phyloP scores from a whole-genome alignment of 2,888 invertebrate species.

The Disparrhopalites patrizii region DNA sequence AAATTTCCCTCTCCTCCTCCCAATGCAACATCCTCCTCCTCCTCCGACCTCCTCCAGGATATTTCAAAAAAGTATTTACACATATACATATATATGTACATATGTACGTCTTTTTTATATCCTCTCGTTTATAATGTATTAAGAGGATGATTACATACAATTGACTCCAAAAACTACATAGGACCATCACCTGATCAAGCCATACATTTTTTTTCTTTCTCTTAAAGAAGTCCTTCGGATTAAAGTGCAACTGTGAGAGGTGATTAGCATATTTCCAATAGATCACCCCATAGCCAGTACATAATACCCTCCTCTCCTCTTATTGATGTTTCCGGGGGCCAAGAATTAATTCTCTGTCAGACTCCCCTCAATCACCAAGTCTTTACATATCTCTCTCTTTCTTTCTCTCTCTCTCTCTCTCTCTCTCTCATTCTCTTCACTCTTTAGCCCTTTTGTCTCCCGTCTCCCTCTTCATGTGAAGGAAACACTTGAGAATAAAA shows the following conservation, averaged over 20 bases:
- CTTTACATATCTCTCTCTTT: too few species aligned
- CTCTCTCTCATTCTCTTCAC: too few species aligned
- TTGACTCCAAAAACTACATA: background rate
- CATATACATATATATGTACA: background rate
- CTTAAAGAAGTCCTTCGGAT: background rate
- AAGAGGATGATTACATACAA: too few species aligned
- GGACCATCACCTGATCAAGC: background rate
- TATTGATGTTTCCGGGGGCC: slow-evolving; percentile 42
- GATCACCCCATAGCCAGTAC: too few species aligned
- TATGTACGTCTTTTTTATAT: background rate
- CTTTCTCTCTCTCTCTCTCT: too few species aligned
- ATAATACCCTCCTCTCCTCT: background rate
- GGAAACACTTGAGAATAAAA: too few species aligned
- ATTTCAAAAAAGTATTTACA: too few species aligned
- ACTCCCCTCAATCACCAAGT: slow-evolving; percentile 33
- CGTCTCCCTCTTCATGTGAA: too few species aligned
- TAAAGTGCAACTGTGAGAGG: slow-evolving; percentile 13
- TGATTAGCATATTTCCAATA: slow-evolving; percentile 30
- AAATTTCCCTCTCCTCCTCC: background rate
- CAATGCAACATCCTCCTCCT: background rate
- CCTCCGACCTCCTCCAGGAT: too few species aligned
- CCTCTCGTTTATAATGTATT: background rate
- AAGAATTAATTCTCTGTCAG: slow-evolving; percentile 45
- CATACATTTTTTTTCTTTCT: slow-evolving; percentile 9
- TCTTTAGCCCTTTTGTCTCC: too few species aligned